Percentiles rank a stretch among this genome's conserved stretches.
Conservation (phyloP, 2,888 invertebrate species). For the Gastrophysa polygoni region DNA sequence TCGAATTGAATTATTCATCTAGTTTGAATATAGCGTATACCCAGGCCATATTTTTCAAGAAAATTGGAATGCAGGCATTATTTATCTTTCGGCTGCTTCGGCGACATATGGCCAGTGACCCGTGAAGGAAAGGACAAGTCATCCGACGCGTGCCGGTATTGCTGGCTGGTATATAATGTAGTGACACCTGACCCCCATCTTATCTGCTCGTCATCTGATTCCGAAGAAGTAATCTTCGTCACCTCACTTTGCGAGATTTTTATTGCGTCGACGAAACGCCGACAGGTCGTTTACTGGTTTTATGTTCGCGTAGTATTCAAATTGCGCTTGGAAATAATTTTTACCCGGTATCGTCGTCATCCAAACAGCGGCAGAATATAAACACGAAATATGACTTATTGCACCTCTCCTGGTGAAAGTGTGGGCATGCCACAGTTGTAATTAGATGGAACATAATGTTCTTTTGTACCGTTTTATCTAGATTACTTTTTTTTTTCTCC, state of each 20-base stretch:
- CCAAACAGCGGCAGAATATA: background rate
- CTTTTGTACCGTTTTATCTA: too few species aligned
- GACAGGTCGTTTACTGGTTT: background rate
- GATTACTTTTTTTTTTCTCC: too few species aligned
- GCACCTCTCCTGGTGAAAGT: background rate
- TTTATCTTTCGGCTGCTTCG: too few species aligned
- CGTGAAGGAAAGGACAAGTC: conserved; percentile 16
- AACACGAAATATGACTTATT: background rate
- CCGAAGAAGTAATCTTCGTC: conserved; percentile 23
- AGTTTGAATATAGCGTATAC: too few species aligned
- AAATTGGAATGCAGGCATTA: too few species aligned
- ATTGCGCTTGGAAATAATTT: background rate
- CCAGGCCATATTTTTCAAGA: too few species aligned
- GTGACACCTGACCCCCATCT: conserved; percentile 26
- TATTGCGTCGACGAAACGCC: conserved; percentile 7
- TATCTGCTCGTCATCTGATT: conserved; percentile 25
- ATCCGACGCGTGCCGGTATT: conserved; percentile 31
- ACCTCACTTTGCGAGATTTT: conserved; percentile 21
- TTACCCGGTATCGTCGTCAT: background rate
- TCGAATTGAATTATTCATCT: too few species aligned
- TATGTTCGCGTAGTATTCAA: background rate
- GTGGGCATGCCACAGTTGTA: too few species aligned
- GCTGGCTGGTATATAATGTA: background rate
- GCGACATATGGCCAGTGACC: conserved; percentile 30
- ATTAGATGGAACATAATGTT: too few species aligned